Evolutionary conservation across 2,113 vertebrate species (phyloP).

Genomic region (Cynopterus brachyotis): DNA sequence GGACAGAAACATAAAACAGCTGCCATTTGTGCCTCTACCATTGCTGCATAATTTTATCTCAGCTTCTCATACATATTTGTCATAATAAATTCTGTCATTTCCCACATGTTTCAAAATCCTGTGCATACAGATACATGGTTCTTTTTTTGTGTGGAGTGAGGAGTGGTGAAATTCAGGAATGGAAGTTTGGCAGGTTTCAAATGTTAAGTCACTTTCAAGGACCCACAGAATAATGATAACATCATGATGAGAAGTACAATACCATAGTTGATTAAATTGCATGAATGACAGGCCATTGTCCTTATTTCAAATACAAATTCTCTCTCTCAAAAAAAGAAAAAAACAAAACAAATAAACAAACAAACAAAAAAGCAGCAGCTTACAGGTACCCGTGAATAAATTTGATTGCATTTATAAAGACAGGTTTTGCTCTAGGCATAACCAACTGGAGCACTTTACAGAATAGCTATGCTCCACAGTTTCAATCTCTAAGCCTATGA

Average conservation of each 20-base stretch:
- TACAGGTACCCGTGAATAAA: neutral
- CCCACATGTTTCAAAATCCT: neutral
- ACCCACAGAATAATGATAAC: neutral
- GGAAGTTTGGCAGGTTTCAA: neutral
- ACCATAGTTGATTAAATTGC: neutral
- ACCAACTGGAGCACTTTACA: neutral
- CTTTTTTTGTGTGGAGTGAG: neutral
- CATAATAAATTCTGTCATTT: neutral
- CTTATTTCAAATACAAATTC: neutral
- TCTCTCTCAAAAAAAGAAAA: neutral
- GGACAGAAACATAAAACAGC: neutral
- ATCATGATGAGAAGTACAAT: neutral
- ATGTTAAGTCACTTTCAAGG: neutral
- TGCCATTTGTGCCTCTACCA: neutral
- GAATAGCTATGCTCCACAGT: neutral
- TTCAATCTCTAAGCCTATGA: neutral
- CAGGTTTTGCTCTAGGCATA: neutral
- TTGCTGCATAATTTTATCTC: neutral
- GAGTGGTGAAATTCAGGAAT: neutral
- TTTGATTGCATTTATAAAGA: neutral
- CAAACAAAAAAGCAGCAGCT: fast-evolving
- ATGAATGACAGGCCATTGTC: neutral
- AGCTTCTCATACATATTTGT: neutral
- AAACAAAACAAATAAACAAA: no score
- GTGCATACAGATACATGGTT: neutral